phyloP scores from a whole-genome alignment of 64 coral and sea anemone genomes.

The Montipora capricornis region DNA sequence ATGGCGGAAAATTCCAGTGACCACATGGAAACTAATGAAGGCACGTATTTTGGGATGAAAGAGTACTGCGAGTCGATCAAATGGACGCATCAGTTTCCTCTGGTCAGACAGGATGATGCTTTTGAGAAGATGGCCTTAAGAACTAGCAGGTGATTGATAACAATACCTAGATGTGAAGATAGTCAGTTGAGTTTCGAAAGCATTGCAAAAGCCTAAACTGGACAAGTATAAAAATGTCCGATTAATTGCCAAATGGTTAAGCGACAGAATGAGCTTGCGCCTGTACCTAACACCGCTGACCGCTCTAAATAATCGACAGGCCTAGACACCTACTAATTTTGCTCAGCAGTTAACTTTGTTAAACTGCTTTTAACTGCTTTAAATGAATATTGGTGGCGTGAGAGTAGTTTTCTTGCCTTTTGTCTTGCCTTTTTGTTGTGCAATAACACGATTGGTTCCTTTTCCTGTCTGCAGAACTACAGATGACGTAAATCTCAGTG shows the following conservation, averaged over 20 bases:
- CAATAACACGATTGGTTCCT: neutral
- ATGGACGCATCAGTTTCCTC: slow-evolving; percentile 98
- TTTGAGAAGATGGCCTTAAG: slow-evolving; percentile 96
- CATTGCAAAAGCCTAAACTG: too few relatives aligned
- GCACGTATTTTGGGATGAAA: slow-evolving; percentile 97
- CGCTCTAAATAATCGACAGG: too few relatives aligned
- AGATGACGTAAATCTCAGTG: slow-evolving; percentile 93
- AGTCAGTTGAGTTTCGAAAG: too few relatives aligned
- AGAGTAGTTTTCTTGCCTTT: neutral
- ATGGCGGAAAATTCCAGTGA: slow-evolving; percentile 13
- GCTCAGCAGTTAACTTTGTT: too few relatives aligned
- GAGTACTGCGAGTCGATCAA: slow-evolving; percentile 97
- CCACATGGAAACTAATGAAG: slow-evolving; percentile 58
- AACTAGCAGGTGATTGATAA: slow-evolving; percentile 72
- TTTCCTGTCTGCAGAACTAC: slow-evolving; percentile 47
- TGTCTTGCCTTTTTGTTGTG: neutral
- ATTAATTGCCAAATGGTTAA: too few relatives aligned
- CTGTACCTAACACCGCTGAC: too few relatives aligned
- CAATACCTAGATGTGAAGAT: too few relatives aligned
- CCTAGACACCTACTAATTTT: too few relatives aligned
- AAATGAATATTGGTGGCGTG: too few relatives aligned
- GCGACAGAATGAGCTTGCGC: too few relatives aligned
- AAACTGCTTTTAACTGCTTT: too few relatives aligned
- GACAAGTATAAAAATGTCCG: too few relatives aligned
- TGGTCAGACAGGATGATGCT: slow-evolving; percentile 96